Base-by-base conservation (phyloP, 2,113 vertebrate genomes). In the Chlorodrepanis virens region DNA sequence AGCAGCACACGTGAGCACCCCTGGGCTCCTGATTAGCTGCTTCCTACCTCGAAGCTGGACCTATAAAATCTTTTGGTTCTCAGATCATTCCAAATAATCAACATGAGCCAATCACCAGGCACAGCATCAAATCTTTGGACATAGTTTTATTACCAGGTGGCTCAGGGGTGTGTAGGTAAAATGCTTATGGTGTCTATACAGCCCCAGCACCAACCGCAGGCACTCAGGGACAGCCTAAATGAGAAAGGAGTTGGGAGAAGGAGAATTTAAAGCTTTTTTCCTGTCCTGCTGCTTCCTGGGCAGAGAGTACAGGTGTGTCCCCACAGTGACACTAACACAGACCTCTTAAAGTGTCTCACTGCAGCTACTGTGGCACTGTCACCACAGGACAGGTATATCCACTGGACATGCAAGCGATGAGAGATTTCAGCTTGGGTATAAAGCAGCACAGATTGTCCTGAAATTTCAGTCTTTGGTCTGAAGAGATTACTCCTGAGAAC, bases 401-500 rank as follows among this genome's bases (percentile, higher is more conserved):
- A 6, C 19, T 13, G 45, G 70, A 40, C 33, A 7, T 6, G 10
- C 57, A 7, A 7, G 67, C 1, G 72, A 79, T 6, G 56, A 70
- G 75, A 60, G 57, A 54, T 69, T 35, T 79, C 56, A 52, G 27
- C 59, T 93, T 52, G 81, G 75, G 81, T 81, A 53, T 29, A 80
- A 82, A 50, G 57, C 49, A 60, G 89, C 72, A 69, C 2, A 45
- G 83, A 83, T 7, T 47, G 56, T 53, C 80, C 79, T 65, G 67
- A 79, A 95, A 77, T 57, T 27, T 49, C 79, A 70, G 28, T 47
- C 92, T 95, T 78, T 37, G 37, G 71, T 64, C 72, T 82, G 68
- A 94, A 82, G 33, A 91, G 79, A 95, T 95, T 83, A 61, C 82
- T 91, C 87, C 94, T 72, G 85, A 94, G 96, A 96, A 87, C 44